phyloP scores from a whole-genome alignment of 2,113 vertebrate genomes.

The Polypterus bichir region DNA sequence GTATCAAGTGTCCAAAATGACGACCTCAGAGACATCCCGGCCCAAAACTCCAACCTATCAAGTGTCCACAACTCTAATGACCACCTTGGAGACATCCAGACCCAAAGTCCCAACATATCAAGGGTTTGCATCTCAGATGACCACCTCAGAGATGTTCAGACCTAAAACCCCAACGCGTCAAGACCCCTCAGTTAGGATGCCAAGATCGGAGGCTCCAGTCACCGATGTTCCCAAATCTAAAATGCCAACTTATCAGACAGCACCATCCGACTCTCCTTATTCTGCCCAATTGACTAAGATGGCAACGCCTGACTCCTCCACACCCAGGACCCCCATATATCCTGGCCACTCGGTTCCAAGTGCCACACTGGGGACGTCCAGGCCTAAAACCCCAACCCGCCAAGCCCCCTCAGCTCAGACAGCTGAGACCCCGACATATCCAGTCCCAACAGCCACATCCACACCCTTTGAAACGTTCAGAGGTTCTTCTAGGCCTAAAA shows the following conservation, averaged over 20 bases:
- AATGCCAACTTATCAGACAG: slow-evolving; percentile 19
- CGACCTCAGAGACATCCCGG: slow-evolving; percentile 12
- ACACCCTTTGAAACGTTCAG: neutral
- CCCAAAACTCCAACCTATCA: slow-evolving; percentile 20
- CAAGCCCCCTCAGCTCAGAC: slow-evolving; percentile 26
- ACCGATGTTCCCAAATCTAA: slow-evolving; percentile 18
- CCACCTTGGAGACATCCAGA: slow-evolving; percentile 14
- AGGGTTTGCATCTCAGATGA: slow-evolving; percentile 25
- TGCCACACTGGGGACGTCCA: slow-evolving; percentile 12
- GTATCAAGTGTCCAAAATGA: slow-evolving; percentile 20
- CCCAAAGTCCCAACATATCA: slow-evolving; percentile 12
- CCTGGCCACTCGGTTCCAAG: slow-evolving; percentile 17
- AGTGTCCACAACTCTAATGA: slow-evolving; percentile 12
- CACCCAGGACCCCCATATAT: slow-evolving; percentile 16
- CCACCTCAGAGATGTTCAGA: slow-evolving; percentile 20
- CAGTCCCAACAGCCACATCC: no score
- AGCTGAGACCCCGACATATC: slow-evolving; percentile 8
- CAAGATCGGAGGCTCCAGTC: neutral
- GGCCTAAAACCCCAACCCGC: slow-evolving; percentile 11
- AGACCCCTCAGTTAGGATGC: no score
- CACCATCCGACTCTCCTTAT: no score
- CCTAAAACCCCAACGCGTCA: slow-evolving; percentile 7
- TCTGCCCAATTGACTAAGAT: slow-evolving; percentile 10
- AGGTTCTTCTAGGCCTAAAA: slow-evolving; percentile 20
- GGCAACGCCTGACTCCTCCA: slow-evolving; percentile 14